A percentile compares a stretch with the other conserved stretches of the same genome.
Evolutionary conservation across 2,113 vertebrate genomes (phyloP).

Genomic region (Hyaena hyaena): DNA sequence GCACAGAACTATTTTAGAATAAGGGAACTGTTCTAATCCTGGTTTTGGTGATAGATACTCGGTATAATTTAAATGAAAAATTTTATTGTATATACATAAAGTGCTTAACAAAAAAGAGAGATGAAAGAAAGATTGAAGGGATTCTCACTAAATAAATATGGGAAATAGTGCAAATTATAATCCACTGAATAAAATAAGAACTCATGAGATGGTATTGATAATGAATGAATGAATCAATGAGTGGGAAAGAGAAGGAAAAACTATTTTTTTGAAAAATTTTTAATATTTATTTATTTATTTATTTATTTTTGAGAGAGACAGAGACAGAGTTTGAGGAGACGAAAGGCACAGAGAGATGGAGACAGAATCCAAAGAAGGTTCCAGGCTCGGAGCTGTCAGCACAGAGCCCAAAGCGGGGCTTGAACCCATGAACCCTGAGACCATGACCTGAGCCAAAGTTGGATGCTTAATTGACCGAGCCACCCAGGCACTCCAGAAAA

Average conservation of each 20-base stretch:
- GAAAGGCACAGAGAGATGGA: too few species aligned
- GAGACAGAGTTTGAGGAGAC: background rate
- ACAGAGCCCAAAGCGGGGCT: too few species aligned
- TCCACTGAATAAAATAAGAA: background rate
- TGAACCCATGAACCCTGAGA: too few species aligned
- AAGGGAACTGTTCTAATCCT: background rate
- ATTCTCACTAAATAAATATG: background rate
- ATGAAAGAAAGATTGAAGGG: background rate
- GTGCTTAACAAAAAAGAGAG: background rate
- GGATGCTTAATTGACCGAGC: too few species aligned
- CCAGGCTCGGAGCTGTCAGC: too few species aligned
- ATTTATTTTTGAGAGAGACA: background rate
- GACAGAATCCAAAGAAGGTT: too few species aligned
- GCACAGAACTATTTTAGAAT: background rate
- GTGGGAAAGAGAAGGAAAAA: background rate
- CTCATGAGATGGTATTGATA: background rate
- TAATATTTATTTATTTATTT: too few species aligned
- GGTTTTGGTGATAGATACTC: background rate
- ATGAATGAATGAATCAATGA: background rate
- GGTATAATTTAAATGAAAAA: background rate
- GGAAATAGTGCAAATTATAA: background rate
- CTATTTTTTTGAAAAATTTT: too few species aligned
- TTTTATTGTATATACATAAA: background rate
- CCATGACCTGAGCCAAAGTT: too few species aligned
- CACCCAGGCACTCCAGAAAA: background rate